Conservation (phyloP, 2,113 vertebrate genomes). For the Rana temporaria region DNA sequence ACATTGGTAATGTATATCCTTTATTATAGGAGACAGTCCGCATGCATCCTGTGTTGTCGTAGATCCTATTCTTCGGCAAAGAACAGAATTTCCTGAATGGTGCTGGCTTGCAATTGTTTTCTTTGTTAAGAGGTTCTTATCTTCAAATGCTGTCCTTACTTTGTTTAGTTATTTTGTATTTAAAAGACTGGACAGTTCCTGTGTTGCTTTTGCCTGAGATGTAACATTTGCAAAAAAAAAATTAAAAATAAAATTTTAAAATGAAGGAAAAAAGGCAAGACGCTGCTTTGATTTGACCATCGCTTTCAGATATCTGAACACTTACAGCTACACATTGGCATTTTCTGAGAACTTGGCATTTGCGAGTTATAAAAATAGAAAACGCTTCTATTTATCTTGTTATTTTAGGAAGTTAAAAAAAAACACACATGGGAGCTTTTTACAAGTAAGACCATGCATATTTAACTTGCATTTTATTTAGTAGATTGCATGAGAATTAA, state of each 20-base stretch:
- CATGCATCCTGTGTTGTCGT: conserved; percentile 69
- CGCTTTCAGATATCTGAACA: background rate
- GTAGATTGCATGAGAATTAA: conserved; percentile 49
- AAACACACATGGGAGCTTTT: conserved; percentile 42
- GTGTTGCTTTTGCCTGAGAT: background rate
- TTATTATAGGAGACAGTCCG: conserved; percentile 57
- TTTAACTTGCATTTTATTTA: conserved; percentile 58
- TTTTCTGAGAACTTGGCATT: conserved; percentile 21
- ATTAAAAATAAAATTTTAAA: background rate
- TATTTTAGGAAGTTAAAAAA: conserved; percentile 18
- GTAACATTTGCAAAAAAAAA: background rate
- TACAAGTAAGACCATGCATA: conserved; percentile 23
- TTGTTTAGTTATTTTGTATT: background rate
- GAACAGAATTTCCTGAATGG: conserved; percentile 72
- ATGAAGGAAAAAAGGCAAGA: background rate
- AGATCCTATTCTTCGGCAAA: conserved; percentile 76
- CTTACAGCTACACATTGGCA: background rate
- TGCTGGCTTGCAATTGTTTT: conserved; percentile 60
- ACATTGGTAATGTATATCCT: conserved; percentile 64
- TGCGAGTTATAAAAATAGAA: background rate
- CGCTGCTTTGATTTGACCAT: background rate
- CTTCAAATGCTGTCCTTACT: conserved; percentile 3
- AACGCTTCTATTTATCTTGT: conserved; percentile 50
- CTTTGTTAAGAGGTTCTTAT: conserved; percentile 14
- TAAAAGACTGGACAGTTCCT: conserved; percentile 20